phyloP scores from a whole-genome alignment of 2,113 vertebrate genomes.

The Natator depressus region DNA sequence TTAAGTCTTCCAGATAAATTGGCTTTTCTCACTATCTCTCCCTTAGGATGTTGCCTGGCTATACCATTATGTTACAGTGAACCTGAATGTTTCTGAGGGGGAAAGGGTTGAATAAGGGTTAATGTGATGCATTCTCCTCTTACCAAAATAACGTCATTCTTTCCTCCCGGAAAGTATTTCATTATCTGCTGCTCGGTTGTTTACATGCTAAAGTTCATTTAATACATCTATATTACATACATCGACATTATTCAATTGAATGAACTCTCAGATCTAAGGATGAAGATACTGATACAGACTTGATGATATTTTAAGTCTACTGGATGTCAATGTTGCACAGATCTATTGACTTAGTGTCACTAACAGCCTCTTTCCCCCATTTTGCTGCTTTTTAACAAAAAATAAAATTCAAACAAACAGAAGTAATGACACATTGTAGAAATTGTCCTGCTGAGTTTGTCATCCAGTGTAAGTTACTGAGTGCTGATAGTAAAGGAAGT shows the following conservation, averaged over 20 bases:
- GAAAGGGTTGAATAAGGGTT: constrained; percentile 61
- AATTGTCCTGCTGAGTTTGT: constrained; percentile 76
- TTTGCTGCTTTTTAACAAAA: constrained; percentile 10
- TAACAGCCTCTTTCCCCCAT: constrained; percentile 10
- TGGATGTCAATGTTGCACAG: not conserved
- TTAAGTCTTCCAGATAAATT: not conserved
- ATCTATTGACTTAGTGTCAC: not conserved
- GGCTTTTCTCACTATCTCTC: not conserved
- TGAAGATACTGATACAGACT: not conserved
- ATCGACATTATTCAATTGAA: not conserved
- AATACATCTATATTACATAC: constrained; percentile 1
- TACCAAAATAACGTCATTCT: constrained; percentile 58
- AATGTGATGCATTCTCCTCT: constrained; percentile 43
- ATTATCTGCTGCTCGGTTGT: constrained; percentile 57
- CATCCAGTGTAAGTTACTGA: constrained; percentile 81
- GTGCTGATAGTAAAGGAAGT: constrained; percentile 93
- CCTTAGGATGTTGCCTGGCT: not conserved
- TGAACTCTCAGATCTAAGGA: not conserved
- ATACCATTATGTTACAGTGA: accelerated
- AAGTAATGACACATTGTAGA: constrained; percentile 69
- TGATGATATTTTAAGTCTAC: not conserved
- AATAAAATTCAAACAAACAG: constrained; percentile 64
- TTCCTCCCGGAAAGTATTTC: constrained; percentile 1
- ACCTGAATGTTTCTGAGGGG: not conserved
- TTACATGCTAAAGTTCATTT: constrained; percentile 55